Percentiles rank a stretch among this genome's conserved stretches.
phyloP scores from a whole-genome alignment of 2,113 vertebrate species.

The Glaucomys volans region DNA sequence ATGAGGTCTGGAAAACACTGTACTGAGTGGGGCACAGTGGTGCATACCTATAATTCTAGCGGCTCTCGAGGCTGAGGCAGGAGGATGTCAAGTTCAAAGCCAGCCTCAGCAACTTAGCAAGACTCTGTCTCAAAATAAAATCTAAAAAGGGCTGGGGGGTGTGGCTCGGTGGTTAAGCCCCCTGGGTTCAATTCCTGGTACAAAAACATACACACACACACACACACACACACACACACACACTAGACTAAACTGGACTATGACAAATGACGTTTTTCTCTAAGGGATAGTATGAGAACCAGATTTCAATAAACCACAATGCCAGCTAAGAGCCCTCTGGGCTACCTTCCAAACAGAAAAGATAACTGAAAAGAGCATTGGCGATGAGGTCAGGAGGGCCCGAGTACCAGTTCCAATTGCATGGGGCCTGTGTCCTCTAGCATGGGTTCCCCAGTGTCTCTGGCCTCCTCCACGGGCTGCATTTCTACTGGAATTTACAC shows the following conservation, averaged over 20 bases:
- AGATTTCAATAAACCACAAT: neutral
- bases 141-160: too few relatives aligned
- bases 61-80: too few relatives aligned
- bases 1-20: neutral
- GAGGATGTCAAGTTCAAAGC: too few relatives aligned
- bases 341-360: constrained; percentile 27
- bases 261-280: constrained; percentile 10
- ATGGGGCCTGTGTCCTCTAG: neutral
- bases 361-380: neutral
- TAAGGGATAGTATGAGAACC: neutral
- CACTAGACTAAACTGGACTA: neutral
- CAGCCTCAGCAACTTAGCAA: too few relatives aligned
- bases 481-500: neutral
- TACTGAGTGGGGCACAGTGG: neutral
- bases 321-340: neutral
- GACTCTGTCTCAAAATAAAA: too few relatives aligned
- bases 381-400: neutral
- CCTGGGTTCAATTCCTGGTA: too few relatives aligned
- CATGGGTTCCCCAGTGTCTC: neutral
- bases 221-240: neutral
- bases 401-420: neutral
- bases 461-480: neutral
- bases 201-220: neutral
- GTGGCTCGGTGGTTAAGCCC: too few relatives aligned
- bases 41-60: too few relatives aligned